Base-by-base conservation (phyloP, 2,113 vertebrate genomes). In the Malurus alboscapulatus region DNA sequence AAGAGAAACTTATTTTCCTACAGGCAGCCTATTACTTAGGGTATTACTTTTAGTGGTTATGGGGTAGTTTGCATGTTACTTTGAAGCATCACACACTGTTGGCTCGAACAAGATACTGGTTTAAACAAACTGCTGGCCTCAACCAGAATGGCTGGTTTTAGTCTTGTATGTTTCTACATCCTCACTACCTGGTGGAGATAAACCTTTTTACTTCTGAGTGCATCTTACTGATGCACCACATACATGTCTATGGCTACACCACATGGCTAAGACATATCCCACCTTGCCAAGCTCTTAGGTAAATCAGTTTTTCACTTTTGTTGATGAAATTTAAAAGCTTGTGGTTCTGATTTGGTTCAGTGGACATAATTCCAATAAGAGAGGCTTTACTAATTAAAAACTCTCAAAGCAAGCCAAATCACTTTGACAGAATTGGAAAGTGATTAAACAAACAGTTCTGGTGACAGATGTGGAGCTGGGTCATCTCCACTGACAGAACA, bases 161-260 rank as follows among this genome's bases (percentile, higher is more conserved):
- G 21, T 30, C n/a, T 44, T 48, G 38, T 34, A 8, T 27, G 13
- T 45, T 78, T 61, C 67, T 73, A 22, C 48, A 58, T 45, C 16
- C 24, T 69, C 54, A 32, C 15, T 77, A 17, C 21, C 65, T 71
- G 44, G 30, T 83, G 59, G 29, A 62, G 10, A 24, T 12, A 4
- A 72, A 7, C 2, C 5, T 14, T 84, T 26, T n/a, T 58, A 6
- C 38, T 72, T 57, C 58, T 74, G 3, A 0, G 0, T 24, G 7
- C 6, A 2, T 26, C 48, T 87, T 14, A 18, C 13, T 18, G 34
- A 45, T 15, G 24, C 9, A n/a, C 38, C 69, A 6, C 1, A 1
- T 29, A 8, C 20, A 26, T 26, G 19, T 8, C 27, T 25, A 8
- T 22, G 61, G 14, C 53, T 58, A 16, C 6, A 18, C 20, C 14